Conservation (phyloP, 2,888 invertebrate genomes). For the Plagodis dolabraria region DNA sequence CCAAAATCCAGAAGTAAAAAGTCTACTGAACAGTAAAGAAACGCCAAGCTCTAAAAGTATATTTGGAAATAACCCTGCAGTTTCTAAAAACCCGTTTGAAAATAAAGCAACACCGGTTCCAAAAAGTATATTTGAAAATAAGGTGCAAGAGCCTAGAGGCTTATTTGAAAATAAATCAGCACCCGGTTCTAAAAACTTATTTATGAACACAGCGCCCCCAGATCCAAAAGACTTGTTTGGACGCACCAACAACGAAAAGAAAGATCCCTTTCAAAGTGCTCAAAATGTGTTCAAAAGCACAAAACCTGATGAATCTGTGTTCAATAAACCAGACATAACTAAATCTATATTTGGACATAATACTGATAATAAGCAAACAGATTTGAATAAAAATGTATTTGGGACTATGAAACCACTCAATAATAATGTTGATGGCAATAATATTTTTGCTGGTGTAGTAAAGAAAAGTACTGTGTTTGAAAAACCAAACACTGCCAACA, state of each 20-base stretch:
- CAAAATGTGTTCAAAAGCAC: conserved; percentile 42
- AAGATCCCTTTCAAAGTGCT: conserved; percentile 40
- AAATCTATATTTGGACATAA: conserved; percentile 41
- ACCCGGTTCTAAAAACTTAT: conserved; percentile 7
- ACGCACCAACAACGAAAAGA: conserved; percentile 36
- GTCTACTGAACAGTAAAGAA: conserved; percentile 1
- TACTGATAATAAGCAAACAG: conserved; percentile 33
- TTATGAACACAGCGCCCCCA: conserved; percentile 7
- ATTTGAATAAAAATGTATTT: conserved; percentile 36
- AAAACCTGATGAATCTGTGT: conserved; percentile 37
- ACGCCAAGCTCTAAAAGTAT: conserved; percentile 7
- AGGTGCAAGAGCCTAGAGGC: conserved; percentile 3
- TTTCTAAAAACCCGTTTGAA: conserved; percentile 6
- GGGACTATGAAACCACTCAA: conserved; percentile 23
- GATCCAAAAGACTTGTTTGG: conserved; percentile 33
- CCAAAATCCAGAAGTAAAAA: conserved; percentile 5
- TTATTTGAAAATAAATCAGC: conserved; percentile 27
- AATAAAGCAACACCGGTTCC: conserved; percentile 1
- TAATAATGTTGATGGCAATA: conserved; percentile 27
- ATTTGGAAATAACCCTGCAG: conserved; percentile 12
- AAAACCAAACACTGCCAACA: conserved; percentile 45
- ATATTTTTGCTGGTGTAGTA: conserved; percentile 40
- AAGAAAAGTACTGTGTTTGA: conserved; percentile 43
- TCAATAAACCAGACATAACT: conserved; percentile 37
- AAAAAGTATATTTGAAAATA: conserved; percentile 10